Base-by-base conservation (phyloP, 1,140 invertebrate genomes). In the Papilio helenus region DNA sequence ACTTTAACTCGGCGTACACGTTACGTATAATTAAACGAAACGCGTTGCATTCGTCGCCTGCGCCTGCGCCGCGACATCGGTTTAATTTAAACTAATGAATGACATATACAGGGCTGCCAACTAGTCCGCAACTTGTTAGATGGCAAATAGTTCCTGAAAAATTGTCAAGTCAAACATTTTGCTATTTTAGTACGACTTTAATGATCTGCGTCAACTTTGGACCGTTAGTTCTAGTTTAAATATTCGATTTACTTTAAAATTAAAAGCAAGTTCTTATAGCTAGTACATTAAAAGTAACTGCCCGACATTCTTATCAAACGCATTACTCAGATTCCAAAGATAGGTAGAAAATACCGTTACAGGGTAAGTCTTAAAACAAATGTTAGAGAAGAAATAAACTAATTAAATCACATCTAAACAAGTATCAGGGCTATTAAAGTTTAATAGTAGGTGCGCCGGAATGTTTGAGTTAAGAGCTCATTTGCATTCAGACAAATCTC, bases 61-160 rank as follows among this genome's bases (percentile, higher is more conserved):
- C 72, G 72, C 76, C 76, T n/a, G 72, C 72, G 72, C 34, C 23
- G 34, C 49, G 49, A 34, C 46, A 58, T 58, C 74, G 46, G 55
- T 77, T 44, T 61, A 77, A 77, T 77, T 77, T 65, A 77, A 61
- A 77, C 76, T 77, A 77, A 77, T 77, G 76, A 77, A 77, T 77
- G 76, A 77, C 58, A 65, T 20, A 61, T 44, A 42, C 76, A 65
- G 76, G 76, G 55, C 76, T 77, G 76, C 34, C 76, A 61, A 65
- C 72, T 49, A 51, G 20, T n/a, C 10, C 12, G 72, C 61, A 68
- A 68, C 23, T 68, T 68, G 61, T 68, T 68, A 68, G 61, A 39
- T 39, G 34, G 23, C 26, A 4, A 23, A 61, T 61, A 61, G 58
- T 68, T 68, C 26, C 26, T 68, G 61, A 68, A 68, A 68, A 68